Evolutionary conservation across 2,888 invertebrate species (phyloP).

Genomic region (Sarcophaga caerulescens): DNA sequence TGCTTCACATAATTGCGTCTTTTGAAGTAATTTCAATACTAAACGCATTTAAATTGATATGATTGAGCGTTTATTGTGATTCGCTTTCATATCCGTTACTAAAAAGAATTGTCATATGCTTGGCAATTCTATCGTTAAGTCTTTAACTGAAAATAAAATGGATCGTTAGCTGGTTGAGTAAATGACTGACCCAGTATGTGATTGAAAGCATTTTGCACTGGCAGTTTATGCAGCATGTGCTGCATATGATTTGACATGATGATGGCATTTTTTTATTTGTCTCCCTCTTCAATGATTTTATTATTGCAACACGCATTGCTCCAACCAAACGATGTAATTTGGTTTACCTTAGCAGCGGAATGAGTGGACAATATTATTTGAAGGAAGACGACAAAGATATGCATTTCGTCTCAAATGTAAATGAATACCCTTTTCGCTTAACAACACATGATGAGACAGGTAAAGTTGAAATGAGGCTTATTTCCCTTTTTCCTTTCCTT

Average conservation of each 20-base stretch:
- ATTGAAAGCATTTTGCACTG: constrained; percentile 51
- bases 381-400: too few species aligned
- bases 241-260: constrained; percentile 65
- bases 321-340: background rate
- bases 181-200: constrained; percentile 60
- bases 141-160: constrained; percentile 26
- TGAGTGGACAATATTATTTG: constrained; percentile 8
- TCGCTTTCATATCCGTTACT: background rate
- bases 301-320: background rate
- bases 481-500: background rate
- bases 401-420: constrained; percentile 58
- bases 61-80: too few species aligned
- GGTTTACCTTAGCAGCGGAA: constrained; percentile 10
- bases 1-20: too few species aligned
- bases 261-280: constrained; percentile 6
- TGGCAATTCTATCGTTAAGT: constrained; percentile 44
- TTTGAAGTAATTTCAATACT: too few species aligned
- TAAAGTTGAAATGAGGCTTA: constrained; percentile 7
- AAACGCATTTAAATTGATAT: too few species aligned
- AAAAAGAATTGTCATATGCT: background rate
- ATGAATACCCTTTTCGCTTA: constrained; percentile 37
- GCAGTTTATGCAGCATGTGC: constrained; percentile 62
- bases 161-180: constrained; percentile 44
- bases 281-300: background rate
- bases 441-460: constrained; percentile 26